Evolutionary conservation across 2,797 vertebrate species (phyloP).

Genomic region (Molossus molossus): DNA sequence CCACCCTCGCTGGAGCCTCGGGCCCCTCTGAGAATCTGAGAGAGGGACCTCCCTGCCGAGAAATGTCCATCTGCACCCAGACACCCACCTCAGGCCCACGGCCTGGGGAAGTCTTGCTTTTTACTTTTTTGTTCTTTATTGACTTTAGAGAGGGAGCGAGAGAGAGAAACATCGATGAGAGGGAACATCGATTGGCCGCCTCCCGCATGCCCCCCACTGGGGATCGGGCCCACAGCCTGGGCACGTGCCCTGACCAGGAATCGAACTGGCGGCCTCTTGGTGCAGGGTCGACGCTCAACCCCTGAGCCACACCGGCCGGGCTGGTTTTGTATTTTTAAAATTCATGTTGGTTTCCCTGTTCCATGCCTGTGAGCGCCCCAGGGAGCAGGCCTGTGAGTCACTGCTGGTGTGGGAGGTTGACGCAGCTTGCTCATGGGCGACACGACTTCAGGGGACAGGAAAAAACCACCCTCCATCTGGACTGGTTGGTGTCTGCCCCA

Average conservation of each 20-base stretch:
- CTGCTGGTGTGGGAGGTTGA: not conserved
- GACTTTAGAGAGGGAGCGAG: no score
- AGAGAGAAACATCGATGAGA: no score
- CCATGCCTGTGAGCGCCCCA: not conserved
- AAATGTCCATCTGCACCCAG: not conserved
- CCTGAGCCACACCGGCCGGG: no score
- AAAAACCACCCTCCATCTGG: not conserved
- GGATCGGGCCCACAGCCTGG: no score
- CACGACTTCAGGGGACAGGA: conserved; percentile 17
- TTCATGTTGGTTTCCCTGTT: not conserved
- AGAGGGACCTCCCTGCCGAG: not conserved
- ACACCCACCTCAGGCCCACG: not conserved
- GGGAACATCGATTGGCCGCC: no score
- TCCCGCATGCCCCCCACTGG: no score
- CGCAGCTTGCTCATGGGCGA: not conserved
- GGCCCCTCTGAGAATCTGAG: not conserved
- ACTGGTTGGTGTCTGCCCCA: not conserved
- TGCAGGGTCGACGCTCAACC: no score
- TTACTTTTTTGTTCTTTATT: not conserved
- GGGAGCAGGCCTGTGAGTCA: conserved; percentile 38
- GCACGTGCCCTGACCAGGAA: no score
- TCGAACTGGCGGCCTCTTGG: no score
- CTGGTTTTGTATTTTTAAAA: not conserved
- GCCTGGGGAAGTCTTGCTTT: not conserved
- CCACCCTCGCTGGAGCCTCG: not conserved